Base-by-base conservation (phyloP, 2,113 vertebrate species). In the Cacatua alba region DNA sequence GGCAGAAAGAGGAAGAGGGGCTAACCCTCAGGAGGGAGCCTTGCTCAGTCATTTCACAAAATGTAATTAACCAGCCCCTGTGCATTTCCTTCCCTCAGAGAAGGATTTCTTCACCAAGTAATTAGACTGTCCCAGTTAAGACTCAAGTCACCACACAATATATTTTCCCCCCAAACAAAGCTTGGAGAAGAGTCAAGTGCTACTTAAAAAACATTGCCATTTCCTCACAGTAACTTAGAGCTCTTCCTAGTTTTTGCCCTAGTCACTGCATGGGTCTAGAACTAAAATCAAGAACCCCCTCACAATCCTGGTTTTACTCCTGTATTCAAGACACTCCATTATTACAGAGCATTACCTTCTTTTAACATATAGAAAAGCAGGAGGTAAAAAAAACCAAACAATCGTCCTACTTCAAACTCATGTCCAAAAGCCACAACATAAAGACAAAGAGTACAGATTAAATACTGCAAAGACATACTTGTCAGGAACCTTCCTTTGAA, bases 401-500 rank as follows among this genome's bases (percentile, higher is more conserved):
- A 20, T 37, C n/a, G 48, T 21, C 37, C n/a, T 62, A 88, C 92
- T 94, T 94, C 92, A 92, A 96, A 85, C 75, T 77, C 43, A 55
- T 29, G 76, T 95, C 92, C 95, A 83, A 96, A 95, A 95, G 94
- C 86, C 86, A 93, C 94, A 90, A 92, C 86, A 71, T 63, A 82
- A 64, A 96, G 88, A 92, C 95, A 95, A 86, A 87, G 81, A 94
- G 62, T 9, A 62, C 23, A 82, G 91, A 95, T 88, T 88, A 95
- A 94, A 86, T 11, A 26, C 86, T 46, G 83, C 60, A 51, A 86
- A 86, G 94, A 88, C 53, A 94, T 8, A 53, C 41, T 90, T 23
- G 55, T 90, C 87, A 55, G 90, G 95, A 94, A 13, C 95, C 69
- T 37, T 67, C 87, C 90, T 96, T 96, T 96, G 96, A 88, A 95